Percentiles rank a stretch among this genome's conserved stretches.
phyloP scores from a whole-genome alignment of 2,113 vertebrate genomes.

The Sander vitreus region DNA sequence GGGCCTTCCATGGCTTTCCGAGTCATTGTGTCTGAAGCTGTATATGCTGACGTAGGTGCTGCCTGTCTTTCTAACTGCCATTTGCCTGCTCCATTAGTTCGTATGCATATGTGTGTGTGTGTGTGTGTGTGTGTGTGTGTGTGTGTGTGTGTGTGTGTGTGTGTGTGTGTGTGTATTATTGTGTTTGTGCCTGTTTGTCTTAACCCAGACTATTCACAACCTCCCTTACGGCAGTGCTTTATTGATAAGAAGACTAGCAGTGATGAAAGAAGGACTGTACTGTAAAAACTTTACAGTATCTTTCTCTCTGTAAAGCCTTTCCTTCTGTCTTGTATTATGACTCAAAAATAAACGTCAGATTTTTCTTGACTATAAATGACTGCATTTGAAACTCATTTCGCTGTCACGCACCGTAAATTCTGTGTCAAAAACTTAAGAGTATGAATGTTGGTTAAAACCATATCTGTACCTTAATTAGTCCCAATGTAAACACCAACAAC shows the following conservation, averaged over 20 bases:
- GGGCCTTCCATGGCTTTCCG: conserved; percentile 56
- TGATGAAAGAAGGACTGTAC: not conserved
- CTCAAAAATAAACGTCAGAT: too few relatives aligned
- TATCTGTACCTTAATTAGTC: conserved; percentile 4
- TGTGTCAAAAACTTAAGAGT: conserved; percentile 8
- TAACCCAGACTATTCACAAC: not conserved
- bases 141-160: conserved; percentile 6
- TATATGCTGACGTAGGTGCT: conserved; percentile 61
- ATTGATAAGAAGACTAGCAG: conserved; percentile 5
- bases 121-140: conserved; percentile 17
- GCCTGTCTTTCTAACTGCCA: conserved; percentile 48
- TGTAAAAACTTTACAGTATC: too few relatives aligned
- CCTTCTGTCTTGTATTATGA: too few relatives aligned
- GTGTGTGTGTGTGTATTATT: conserved; percentile 27
- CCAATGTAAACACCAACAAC: not conserved
- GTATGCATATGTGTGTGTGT: conserved; percentile 53
- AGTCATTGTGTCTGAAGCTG: conserved; percentile 62
- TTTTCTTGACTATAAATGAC: not conserved
- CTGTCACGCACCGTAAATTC: not conserved
- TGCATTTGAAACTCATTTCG: not conserved
- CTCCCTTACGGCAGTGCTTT: conserved; percentile 24
- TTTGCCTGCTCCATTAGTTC: conserved; percentile 64
- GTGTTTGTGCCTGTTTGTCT: conserved; percentile 47
- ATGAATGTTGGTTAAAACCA: conserved; percentile 5
- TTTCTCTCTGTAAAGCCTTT: too few relatives aligned